A percentile compares a stretch with the other conserved stretches of the same genome.
phyloP scores from a whole-genome alignment of 2,113 vertebrate species.

The Pteruthius melanotis region DNA sequence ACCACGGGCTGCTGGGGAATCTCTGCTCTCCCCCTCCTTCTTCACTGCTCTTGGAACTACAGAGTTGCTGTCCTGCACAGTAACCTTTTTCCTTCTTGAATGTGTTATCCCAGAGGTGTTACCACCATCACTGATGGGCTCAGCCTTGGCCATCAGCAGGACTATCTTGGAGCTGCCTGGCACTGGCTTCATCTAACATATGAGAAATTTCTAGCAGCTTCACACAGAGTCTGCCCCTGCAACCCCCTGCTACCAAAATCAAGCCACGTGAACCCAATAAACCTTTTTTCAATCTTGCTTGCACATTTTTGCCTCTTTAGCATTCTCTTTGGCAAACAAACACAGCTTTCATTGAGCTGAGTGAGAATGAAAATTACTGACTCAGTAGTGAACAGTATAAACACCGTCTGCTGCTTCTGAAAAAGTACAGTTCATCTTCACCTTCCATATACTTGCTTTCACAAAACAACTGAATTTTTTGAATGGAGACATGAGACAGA shows the following conservation, averaged over 20 bases:
- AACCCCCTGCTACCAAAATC: neutral
- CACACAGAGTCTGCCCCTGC: neutral
- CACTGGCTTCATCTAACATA: neutral
- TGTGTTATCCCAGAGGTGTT: neutral
- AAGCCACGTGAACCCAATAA: neutral
- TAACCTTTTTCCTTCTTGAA: neutral
- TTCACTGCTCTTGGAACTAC: neutral
- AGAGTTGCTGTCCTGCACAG: neutral
- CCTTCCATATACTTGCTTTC: neutral
- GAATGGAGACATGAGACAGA: neutral
- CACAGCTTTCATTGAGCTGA: constrained; percentile 1
- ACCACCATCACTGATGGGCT: neutral
- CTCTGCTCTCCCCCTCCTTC: neutral
- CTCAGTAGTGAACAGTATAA: constrained; percentile 20
- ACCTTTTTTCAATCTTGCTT: neutral
- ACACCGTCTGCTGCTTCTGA: constrained; percentile 15
- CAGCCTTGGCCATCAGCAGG: neutral
- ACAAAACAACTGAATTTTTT: neutral
- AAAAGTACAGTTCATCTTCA: neutral
- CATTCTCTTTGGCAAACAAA: constrained; percentile 30
- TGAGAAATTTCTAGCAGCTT: neutral
- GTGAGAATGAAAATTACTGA: constrained; percentile 28
- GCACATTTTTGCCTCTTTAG: constrained; percentile 17
- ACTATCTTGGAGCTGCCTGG: neutral
- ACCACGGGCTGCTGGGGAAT: no score